Base-by-base conservation (phyloP, 2,113 vertebrate species). In the Himantopus leucocephalus region DNA sequence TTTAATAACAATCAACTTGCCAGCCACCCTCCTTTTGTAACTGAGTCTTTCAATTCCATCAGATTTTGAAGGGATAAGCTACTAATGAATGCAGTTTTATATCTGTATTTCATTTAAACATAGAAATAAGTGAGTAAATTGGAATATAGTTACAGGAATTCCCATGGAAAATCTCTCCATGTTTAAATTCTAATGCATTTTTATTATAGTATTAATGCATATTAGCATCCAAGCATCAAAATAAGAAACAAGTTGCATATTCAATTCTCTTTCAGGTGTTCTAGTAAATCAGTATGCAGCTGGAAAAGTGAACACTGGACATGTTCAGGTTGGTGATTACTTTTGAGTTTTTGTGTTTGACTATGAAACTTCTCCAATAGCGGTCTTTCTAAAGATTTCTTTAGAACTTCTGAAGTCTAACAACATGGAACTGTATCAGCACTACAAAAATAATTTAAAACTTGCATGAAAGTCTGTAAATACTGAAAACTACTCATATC, bases 1-100 rank as follows among this genome's bases (percentile, higher is more conserved):
- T 93, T 92, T 90, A 96, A 94, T 93, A 93, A 66, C 32, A 72
- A 90, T 78, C 66, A 82, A 73, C 75, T 92, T 77, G 12, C 35
- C 35, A 71, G 72, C 47, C 55, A 88, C 22, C 22, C 79, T 78
- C 47, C 47, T 73, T 92, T 75, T 68, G 19, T 62, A 90, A 90
- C 63, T 39, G 22, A 83, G 21, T 88, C 85, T 43, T 93, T 78
- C 48, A 86, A 92, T 95, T 94, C 62, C 50, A 95, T 63, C 75
- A 82, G 91, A 96, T 92, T 96, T 92, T 62, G 58, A 90, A 92
- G 41, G 56, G 91, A 94, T 94, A 88, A 94, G 30, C 74, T 83
- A 92, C 74, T 91, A 96, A 96, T 67, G 62, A 97, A 85, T 66
- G 20, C 24, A 66, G 68, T 59, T 95, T 87, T 92, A 35, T 55